A percentile compares a stretch with the other conserved stretches of the same genome.
These are phyloP conservation scores for Lithophane socia DNA, from an alignment of 2,888 invertebrate species.

Conservation along the genomic window DNA sequence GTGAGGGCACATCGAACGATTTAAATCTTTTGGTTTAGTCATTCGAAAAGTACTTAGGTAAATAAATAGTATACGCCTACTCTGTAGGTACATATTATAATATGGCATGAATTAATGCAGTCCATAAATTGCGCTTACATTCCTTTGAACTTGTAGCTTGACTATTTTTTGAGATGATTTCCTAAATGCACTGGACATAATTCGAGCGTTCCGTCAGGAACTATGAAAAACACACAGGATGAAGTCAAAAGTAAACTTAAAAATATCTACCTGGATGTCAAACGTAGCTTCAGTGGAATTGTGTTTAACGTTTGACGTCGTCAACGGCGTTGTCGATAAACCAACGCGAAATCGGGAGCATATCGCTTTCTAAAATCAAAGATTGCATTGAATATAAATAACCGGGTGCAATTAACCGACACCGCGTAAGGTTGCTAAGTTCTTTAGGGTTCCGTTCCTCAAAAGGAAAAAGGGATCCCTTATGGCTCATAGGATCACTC, in stretches of 20 bases:
- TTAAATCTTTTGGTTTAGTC: neutral
- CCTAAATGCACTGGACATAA: neutral
- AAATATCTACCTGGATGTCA: constrained; percentile 16
- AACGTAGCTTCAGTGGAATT: constrained; percentile 10
- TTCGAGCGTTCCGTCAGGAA: too few relatives aligned
- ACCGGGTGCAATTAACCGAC: neutral
- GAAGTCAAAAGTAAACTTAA: neutral
- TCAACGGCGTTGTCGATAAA: neutral
- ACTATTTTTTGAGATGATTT: too few relatives aligned
- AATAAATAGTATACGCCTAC: too few relatives aligned
- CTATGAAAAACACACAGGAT: neutral
- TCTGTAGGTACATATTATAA: too few relatives aligned
- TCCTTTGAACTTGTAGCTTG: neutral
- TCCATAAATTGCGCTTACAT: neutral
- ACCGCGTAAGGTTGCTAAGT: neutral
- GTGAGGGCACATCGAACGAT: too few relatives aligned
- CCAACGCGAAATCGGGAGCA: neutral
- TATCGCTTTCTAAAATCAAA: constrained; percentile 26
- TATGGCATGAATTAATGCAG: neutral
- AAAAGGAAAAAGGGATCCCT: too few relatives aligned
- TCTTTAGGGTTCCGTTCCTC: too few relatives aligned
- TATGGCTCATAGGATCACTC: too few relatives aligned
- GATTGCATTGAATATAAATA: neutral
- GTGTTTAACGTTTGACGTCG: neutral
- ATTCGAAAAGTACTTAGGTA: too few relatives aligned